These are phyloP conservation scores for Meleagris gallopavo DNA, from an alignment of 2,113 vertebrate species.

Conservation along the genomic window DNA sequence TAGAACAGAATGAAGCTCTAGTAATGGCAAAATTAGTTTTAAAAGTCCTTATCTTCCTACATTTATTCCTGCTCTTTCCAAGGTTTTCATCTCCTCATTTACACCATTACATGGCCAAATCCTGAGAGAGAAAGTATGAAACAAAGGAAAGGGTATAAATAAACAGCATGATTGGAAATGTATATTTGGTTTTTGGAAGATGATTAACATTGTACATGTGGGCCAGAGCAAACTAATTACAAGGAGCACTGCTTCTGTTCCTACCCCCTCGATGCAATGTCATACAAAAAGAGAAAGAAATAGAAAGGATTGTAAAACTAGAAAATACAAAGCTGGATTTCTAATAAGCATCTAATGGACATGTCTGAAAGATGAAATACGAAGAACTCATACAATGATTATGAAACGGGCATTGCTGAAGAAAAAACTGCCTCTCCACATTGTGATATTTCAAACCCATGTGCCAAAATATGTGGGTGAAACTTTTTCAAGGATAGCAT, in stretches of 20 bases:
- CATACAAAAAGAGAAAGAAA: background rate
- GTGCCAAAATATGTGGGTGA: background rate
- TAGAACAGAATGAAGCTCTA: background rate
- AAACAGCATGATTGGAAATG: background rate
- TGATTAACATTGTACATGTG: background rate
- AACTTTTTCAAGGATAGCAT: background rate
- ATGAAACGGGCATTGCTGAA: background rate
- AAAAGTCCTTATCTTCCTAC: background rate
- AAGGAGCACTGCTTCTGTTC: background rate
- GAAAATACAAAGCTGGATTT: background rate
- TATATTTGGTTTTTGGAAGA: background rate
- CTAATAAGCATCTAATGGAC: background rate
- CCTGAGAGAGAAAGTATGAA: background rate
- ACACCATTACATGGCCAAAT: background rate
- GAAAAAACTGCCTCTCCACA: background rate
- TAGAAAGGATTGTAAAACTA: background rate
- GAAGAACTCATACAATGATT: accelerated
- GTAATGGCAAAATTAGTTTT: background rate
- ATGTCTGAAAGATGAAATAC: background rate
- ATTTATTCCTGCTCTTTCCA: background rate
- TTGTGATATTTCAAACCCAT: background rate
- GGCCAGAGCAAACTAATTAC: background rate
- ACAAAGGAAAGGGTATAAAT: background rate
- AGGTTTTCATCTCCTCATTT: background rate
- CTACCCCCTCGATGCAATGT: background rate